phyloP scores from a whole-genome alignment of 2,113 vertebrate genomes.

The Triplophysa dalaica region DNA sequence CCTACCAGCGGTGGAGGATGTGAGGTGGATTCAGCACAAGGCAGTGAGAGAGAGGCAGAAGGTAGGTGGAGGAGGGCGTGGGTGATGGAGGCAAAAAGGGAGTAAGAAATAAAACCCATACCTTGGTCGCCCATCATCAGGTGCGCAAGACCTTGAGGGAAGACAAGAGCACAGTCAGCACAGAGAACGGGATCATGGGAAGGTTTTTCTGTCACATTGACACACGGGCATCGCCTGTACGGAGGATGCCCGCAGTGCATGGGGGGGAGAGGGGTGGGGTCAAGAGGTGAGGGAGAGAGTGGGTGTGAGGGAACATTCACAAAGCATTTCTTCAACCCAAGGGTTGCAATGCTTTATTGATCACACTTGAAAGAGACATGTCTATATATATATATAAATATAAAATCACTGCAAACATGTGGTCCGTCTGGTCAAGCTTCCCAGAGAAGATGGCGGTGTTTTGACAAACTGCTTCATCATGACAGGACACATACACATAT shows the following conservation, averaged over 20 bases:
- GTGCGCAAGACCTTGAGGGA: slow-evolving; percentile 99
- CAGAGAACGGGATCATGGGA: slow-evolving; percentile 92
- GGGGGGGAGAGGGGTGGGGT: slow-evolving; percentile 33
- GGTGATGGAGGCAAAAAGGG: slow-evolving; percentile 61
- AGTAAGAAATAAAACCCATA: slow-evolving; percentile 88
- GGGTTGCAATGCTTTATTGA: slow-evolving; percentile 78
- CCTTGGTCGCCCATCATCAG: slow-evolving; percentile 99
- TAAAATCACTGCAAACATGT: slow-evolving; percentile 36
- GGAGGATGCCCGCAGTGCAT: slow-evolving; percentile 76
- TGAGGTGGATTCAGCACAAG: slow-evolving; percentile 73
- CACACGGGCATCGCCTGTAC: slow-evolving; percentile 82
- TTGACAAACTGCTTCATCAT: slow-evolving; percentile 8
- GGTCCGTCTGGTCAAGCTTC: slow-evolving; percentile 38
- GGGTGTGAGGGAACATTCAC: slow-evolving; percentile 39
- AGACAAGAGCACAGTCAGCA: slow-evolving; percentile 99
- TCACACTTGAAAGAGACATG: slow-evolving; percentile 49
- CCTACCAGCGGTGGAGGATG: slow-evolving; percentile 69
- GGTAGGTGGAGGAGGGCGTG: slow-evolving; percentile 65
- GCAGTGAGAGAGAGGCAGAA: slow-evolving; percentile 71
- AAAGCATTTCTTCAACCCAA: slow-evolving; percentile 78
- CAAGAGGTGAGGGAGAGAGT: slow-evolving; percentile 44
- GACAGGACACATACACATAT: slow-evolving; percentile 34
- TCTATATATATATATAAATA: slow-evolving; percentile 18
- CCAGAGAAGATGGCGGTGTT: slow-evolving; percentile 21
- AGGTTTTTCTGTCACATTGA: slow-evolving; percentile 79